Evolutionary conservation across 1,140 invertebrate species (phyloP).

Genomic region (Diploscapter pachys): DNA sequence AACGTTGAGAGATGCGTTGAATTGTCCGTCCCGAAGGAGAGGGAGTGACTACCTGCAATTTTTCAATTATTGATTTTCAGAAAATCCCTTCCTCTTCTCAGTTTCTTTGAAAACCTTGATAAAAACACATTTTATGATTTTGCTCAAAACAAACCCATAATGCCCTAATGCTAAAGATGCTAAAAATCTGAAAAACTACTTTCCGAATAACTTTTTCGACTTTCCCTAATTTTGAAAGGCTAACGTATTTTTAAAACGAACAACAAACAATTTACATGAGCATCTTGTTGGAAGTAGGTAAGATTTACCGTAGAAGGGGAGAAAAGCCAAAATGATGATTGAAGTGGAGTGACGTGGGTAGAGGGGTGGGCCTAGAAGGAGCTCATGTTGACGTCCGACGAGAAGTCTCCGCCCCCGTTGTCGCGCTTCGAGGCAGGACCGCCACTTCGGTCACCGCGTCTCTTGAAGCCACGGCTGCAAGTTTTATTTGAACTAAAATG

Average conservation of each 20-base stretch:
- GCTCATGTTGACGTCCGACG: conserved; percentile 39
- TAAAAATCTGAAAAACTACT: no score
- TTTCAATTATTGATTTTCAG: no score
- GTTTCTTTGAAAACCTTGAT: no score
- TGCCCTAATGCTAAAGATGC: no score
- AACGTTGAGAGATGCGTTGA: background rate
- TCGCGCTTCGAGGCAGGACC: conserved; percentile 57
- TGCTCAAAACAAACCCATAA: no score
- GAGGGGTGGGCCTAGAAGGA: conserved; percentile 16
- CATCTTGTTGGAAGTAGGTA: background rate
- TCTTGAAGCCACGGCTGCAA: conserved; percentile 33
- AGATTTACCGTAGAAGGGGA: conserved; percentile 3
- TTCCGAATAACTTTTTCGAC: no score
- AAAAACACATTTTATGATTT: no score
- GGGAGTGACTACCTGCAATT: no score
- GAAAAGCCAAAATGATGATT: background rate
- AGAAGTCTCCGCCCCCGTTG: conserved; percentile 32
- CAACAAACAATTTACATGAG: background rate
- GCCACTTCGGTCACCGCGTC: conserved; percentile 36
- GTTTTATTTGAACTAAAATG: background rate
- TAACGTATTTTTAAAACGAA: no score
- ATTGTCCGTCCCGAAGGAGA: no score
- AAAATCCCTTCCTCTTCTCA: no score
- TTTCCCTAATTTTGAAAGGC: no score
- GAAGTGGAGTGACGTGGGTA: background rate